Percentiles rank a stretch among this genome's conserved stretches.
Evolutionary conservation across 1,140 invertebrate species (phyloP).

Genomic region (Drosophila kepulauana): DNA sequence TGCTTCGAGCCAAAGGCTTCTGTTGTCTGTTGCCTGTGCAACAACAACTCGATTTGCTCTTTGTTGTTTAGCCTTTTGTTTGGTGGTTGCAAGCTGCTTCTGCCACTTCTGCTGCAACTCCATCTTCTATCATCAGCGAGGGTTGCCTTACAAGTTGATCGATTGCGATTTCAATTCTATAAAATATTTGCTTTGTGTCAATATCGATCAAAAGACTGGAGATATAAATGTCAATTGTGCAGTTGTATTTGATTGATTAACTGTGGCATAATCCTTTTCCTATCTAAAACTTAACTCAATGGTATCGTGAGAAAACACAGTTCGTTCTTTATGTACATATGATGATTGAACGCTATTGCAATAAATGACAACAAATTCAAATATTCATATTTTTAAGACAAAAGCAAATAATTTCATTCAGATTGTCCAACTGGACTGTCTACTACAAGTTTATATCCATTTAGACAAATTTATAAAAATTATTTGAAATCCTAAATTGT

Average conservation of each 20-base stretch:
- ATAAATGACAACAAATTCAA: too few species aligned
- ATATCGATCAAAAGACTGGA: conserved; percentile 22
- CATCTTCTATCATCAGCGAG: conserved; percentile 27
- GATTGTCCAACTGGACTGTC: too few species aligned
- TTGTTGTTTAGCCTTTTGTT: conserved; percentile 73
- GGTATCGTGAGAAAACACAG: neutral
- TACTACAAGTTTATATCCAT: too few species aligned
- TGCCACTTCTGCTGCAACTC: conserved; percentile 1
- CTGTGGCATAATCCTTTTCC: neutral
- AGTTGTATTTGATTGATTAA: conserved; percentile 42
- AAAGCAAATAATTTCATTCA: too few species aligned
- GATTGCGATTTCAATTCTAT: conserved; percentile 31
- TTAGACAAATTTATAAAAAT: too few species aligned
- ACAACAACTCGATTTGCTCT: conserved; percentile 61
- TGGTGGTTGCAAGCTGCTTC: conserved; percentile 63
- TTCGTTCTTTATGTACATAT: too few species aligned
- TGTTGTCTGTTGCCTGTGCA: conserved; percentile 53
- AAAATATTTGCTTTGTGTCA: conserved; percentile 8
- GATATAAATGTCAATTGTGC: conserved; percentile 30
- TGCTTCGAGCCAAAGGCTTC: conserved; percentile 57
- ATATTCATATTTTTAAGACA: too few species aligned
- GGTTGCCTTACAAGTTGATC: conserved; percentile 55
- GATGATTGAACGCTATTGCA: too few species aligned
- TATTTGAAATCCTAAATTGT: too few species aligned
- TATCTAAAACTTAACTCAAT: neutral